phyloP scores from a whole-genome alignment of 2,113 vertebrate genomes.

The Vimba vimba region DNA sequence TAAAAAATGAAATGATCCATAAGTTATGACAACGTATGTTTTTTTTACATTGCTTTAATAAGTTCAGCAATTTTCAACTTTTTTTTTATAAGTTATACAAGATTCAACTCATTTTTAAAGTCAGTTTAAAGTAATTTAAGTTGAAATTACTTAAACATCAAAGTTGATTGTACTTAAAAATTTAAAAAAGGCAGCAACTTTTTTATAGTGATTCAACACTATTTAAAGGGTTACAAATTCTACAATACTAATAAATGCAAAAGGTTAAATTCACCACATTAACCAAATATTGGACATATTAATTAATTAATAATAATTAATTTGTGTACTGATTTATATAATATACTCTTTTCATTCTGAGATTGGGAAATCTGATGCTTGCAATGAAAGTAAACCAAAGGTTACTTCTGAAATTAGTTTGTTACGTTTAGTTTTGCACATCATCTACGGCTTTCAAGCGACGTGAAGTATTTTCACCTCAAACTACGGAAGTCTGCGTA shows the following conservation, averaged over 20 bases:
- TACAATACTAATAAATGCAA: background rate
- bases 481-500: background rate
- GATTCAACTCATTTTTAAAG: too few relatives aligned
- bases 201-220: background rate
- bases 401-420: background rate
- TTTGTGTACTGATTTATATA: background rate
- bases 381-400: background rate
- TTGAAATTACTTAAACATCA: too few relatives aligned
- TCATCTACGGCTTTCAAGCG: background rate
- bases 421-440: background rate
- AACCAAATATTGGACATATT: background rate
- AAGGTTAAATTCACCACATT: background rate
- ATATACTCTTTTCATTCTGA: background rate
- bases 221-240: background rate
- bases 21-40: too few relatives aligned
- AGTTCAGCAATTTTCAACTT: too few relatives aligned
- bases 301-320: background rate
- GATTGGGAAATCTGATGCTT: background rate
- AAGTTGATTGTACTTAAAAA: too few relatives aligned
- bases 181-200: too few relatives aligned
- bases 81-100: too few relatives aligned
- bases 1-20: too few relatives aligned
- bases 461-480: background rate
- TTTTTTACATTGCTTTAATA: too few relatives aligned
- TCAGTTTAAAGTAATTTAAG: too few relatives aligned